Conservation (phyloP, 2,888 invertebrate genomes). For the Nephrotoma flavescens region DNA sequence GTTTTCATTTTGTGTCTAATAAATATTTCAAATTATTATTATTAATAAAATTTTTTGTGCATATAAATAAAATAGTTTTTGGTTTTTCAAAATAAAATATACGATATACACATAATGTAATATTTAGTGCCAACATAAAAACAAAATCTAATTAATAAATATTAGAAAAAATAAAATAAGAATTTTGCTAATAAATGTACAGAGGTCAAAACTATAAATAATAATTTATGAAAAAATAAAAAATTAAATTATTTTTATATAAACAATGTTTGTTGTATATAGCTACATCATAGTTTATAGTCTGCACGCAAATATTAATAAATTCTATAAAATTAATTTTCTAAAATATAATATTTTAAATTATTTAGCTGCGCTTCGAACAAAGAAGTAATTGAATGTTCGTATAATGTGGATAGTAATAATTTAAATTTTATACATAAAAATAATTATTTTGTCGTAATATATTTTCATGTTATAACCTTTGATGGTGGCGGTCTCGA, state of each 20-base stretch:
- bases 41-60: neutral
- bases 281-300: neutral
- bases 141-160: neutral
- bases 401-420: neutral
- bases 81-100: neutral
- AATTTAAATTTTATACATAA: neutral
- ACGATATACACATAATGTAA: neutral
- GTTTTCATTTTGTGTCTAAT: neutral
- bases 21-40: neutral
- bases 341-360: neutral
- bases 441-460: neutral
- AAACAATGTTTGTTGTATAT: neutral
- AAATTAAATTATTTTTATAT: neutral
- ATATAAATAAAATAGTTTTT: neutral
- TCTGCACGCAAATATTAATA: neutral
- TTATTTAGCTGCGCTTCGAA: neutral
- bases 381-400: neutral
- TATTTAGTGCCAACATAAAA: neutral
- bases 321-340: neutral
- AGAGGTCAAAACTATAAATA: neutral
- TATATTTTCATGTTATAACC: neutral
- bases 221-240: neutral
- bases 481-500: neutral
- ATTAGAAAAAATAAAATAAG: neutral
- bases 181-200: neutral